Evolutionary conservation across 2,888 invertebrate genomes (phyloP).

Genomic region (Drosophila infuscata): DNA sequence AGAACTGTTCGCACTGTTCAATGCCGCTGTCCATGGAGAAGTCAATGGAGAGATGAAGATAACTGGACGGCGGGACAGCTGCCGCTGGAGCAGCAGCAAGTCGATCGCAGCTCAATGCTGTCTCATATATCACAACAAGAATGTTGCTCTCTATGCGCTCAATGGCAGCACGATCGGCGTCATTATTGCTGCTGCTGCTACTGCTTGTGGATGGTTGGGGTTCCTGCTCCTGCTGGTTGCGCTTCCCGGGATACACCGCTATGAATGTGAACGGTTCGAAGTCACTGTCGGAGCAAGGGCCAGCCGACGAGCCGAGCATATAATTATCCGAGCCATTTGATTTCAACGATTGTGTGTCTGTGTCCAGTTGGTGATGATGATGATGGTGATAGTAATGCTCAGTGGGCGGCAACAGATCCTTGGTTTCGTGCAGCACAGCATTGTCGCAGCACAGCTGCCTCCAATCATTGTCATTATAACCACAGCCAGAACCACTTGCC

Average conservation of each 20-base stretch:
- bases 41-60: conserved; percentile 88
- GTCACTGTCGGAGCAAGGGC: conserved; percentile 82
- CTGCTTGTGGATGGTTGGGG: conserved; percentile 7
- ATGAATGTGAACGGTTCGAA: conserved; percentile 83
- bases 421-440: conserved; percentile 76
- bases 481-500: conserved; percentile 48
- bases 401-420: conserved; percentile 70
- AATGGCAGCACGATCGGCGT: conserved; percentile 66
- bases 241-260: conserved; percentile 51
- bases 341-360: conserved; percentile 82
- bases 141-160: conserved; percentile 76
- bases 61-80: conserved; percentile 52
- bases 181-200: conserved; percentile 28
- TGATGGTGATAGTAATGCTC: conserved; percentile 39
- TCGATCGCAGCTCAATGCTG: conserved; percentile 56
- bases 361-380: conserved; percentile 68
- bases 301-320: conserved; percentile 76
- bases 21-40: conserved; percentile 89
- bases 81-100: conserved; percentile 56
- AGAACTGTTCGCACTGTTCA: conserved; percentile 71
- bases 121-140: conserved; percentile 67
- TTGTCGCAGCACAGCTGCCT: conserved; percentile 75
- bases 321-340: conserved; percentile 81
- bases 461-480: conserved; percentile 53
- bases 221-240: conserved; percentile 26